Conservation (phyloP, 2,113 vertebrate species). For the Nicator chloris region DNA sequence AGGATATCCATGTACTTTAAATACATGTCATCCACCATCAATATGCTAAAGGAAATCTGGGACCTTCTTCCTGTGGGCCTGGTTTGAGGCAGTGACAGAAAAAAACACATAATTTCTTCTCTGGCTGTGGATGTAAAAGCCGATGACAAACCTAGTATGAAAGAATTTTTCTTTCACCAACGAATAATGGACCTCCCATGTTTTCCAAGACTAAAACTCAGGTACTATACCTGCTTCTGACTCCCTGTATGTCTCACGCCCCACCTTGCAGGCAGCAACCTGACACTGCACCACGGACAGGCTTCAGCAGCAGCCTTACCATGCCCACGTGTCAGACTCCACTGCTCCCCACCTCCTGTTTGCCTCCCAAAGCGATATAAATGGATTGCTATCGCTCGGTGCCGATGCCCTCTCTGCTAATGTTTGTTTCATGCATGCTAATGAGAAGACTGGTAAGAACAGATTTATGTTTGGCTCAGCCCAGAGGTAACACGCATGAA, state of each 20-base stretch:
- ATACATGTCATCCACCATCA: neutral
- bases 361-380: neutral
- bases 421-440: conserved; percentile 46
- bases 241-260: neutral
- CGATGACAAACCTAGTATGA: neutral
- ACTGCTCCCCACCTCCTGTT: neutral
- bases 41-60: neutral
- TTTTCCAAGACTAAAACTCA: neutral
- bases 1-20: neutral
- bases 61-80: neutral
- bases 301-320: neutral
- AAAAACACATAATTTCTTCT: neutral
- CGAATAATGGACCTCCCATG: neutral
- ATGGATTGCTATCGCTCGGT: neutral
- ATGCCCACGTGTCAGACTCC: neutral
- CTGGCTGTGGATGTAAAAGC: neutral
- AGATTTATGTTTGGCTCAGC: conserved; percentile 33
- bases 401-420: neutral
- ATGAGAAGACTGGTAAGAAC: conserved; percentile 33
- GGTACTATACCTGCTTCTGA: neutral
- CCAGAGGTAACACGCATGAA: conserved; percentile 55
- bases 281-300: neutral
- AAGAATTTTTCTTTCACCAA: neutral
- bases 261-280: neutral
- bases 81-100: neutral